Conservation (phyloP, 1,140 invertebrate genomes). For the Psix sp. region DNA sequence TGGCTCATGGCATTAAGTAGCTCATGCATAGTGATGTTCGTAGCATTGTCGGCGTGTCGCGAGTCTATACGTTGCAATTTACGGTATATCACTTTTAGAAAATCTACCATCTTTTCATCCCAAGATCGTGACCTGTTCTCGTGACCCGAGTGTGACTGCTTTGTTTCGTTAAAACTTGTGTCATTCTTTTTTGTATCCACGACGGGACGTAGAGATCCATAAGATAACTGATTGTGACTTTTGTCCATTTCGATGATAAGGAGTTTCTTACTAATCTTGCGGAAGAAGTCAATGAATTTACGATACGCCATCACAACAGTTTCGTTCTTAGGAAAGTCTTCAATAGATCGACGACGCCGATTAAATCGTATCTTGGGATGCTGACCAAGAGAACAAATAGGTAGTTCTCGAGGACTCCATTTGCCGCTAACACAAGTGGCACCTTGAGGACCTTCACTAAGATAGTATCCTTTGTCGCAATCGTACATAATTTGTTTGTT, state of each 20-base stretch:
- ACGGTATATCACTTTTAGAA: constrained; percentile 70
- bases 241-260: constrained; percentile 72
- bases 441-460: constrained; percentile 92
- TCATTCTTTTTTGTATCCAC: constrained; percentile 8
- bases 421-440: constrained; percentile 93
- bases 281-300: constrained; percentile 75
- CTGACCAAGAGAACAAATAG: constrained; percentile 86
- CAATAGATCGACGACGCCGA: constrained; percentile 80
- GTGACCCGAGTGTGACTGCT: constrained; percentile 59
- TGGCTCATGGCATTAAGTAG: constrained; percentile 73
- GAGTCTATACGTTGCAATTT: constrained; percentile 73
- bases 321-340: constrained; percentile 60
- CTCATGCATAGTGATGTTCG: constrained; percentile 74
- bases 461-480: constrained; percentile 92
- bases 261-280: constrained; percentile 73
- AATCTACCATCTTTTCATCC: constrained; percentile 75
- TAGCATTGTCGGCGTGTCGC: constrained; percentile 65
- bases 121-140: constrained; percentile 66
- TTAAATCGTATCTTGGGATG: constrained; percentile 89
- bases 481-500: constrained; percentile 98
- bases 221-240: constrained; percentile 59
- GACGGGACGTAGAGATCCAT: constrained; percentile 22
- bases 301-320: constrained; percentile 65
- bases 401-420: constrained; percentile 89
- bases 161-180: constrained; percentile 46